phyloP scores from a whole-genome alignment of 2,888 invertebrate genomes.

The Protophormia terraenovae region DNA sequence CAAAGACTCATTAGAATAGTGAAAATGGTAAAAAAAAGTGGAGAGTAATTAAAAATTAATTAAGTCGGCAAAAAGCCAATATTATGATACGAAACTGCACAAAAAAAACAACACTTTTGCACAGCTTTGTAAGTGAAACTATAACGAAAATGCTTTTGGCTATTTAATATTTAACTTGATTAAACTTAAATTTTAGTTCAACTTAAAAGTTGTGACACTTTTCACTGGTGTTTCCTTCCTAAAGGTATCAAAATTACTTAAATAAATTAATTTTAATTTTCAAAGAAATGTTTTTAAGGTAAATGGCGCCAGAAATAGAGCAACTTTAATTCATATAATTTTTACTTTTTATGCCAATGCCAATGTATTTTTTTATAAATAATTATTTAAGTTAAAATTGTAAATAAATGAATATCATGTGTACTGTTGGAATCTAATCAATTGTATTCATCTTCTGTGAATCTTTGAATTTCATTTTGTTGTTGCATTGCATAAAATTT shows the following conservation, averaged over 20 bases:
- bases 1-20: constrained; percentile 16
- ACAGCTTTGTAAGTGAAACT: constrained; percentile 16
- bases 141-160: not conserved
- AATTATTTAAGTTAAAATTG: not conserved
- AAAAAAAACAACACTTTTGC: constrained; percentile 5
- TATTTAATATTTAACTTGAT: constrained; percentile 42
- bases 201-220: not conserved
- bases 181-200: not conserved
- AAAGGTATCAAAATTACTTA: not conserved
- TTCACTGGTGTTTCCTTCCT: not conserved
- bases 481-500: not conserved
- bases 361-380: not conserved
- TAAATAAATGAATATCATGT: not conserved
- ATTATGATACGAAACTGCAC: constrained; percentile 17
- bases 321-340: not conserved
- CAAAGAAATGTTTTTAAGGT: not conserved
- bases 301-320: not conserved
- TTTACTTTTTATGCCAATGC: not conserved
- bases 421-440: not conserved
- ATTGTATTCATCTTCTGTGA: not conserved
- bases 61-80: constrained; percentile 60
- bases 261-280: not conserved
- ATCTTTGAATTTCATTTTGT: not conserved
- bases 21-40: constrained; percentile 46
- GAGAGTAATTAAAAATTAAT: constrained; percentile 64